phyloP scores from a whole-genome alignment of 2,888 invertebrate genomes.

The Zaprionus obscuricornis region DNA sequence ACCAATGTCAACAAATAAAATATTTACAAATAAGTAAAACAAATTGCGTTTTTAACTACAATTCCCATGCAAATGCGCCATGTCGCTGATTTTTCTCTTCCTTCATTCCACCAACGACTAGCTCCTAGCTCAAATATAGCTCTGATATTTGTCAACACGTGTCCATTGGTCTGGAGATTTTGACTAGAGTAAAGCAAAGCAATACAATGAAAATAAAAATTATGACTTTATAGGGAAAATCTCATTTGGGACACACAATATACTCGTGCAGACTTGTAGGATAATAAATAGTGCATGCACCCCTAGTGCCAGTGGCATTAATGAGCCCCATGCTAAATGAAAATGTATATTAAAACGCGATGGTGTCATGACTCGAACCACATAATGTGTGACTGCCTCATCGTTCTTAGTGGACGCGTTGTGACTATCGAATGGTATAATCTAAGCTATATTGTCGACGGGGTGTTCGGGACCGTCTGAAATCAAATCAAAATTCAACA shows the following conservation, averaged over 20 bases:
- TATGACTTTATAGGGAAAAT: slow-evolving; percentile 4
- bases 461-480: slow-evolving; percentile 26
- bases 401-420: background rate
- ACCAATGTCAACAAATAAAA: too few relatives aligned
- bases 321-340: slow-evolving; percentile 30
- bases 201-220: slow-evolving; percentile 15
- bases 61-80: slow-evolving; percentile 10
- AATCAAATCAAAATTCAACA: slow-evolving; percentile 58
- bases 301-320: slow-evolving; percentile 27
- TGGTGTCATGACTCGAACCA: slow-evolving; percentile 3
- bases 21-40: slow-evolving; percentile 3
- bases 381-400: slow-evolving; percentile 9
- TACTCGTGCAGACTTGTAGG: too few relatives aligned
- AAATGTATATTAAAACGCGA: slow-evolving; percentile 28
- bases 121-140: slow-evolving; percentile 11
- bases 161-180: background rate
- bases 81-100: slow-evolving; percentile 29
- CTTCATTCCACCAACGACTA: too few relatives aligned
- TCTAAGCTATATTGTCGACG: slow-evolving; percentile 24
- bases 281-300: background rate
- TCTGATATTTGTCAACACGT: slow-evolving; percentile 32
- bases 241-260: slow-evolving; percentile 13
- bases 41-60: background rate
- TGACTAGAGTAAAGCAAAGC: background rate
- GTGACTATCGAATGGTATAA: slow-evolving; percentile 30